These are phyloP conservation scores for Synergus itoensis DNA, from an alignment of 2,888 invertebrate genomes.

Conservation along the genomic window DNA sequence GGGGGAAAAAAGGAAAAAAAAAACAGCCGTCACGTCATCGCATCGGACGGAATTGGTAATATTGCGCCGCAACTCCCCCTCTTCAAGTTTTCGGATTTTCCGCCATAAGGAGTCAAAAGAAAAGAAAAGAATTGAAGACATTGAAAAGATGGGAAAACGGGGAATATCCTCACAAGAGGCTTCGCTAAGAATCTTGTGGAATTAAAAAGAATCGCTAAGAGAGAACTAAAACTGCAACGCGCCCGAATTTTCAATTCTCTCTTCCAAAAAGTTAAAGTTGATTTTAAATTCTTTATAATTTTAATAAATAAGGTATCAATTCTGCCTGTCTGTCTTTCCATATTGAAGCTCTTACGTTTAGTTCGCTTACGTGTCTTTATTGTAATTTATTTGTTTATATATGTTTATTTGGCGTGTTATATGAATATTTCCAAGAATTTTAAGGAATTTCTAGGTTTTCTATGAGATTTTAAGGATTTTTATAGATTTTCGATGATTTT, in stretches of 20 bases:
- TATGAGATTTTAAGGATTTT: no score
- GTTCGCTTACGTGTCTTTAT: no score
- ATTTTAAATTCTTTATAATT: neutral
- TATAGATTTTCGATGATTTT: no score
- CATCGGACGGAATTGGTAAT: neutral
- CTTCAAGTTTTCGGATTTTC: neutral
- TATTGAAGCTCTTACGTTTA: no score
- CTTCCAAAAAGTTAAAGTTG: neutral
- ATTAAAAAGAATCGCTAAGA: neutral
- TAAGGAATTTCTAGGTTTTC: no score
- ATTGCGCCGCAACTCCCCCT: neutral
- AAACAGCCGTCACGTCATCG: neutral
- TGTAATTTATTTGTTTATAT: no score
- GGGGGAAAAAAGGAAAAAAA: conserved; percentile 1
- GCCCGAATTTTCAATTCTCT: neutral
- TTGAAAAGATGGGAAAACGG: neutral
- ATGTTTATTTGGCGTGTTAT: no score
- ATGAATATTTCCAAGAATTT: no score
- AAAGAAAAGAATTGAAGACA: neutral
- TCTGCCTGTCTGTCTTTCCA: no score
- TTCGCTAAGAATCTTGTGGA: neutral
- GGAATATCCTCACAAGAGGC: neutral
- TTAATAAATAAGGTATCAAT: no score
- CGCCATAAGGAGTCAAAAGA: neutral
- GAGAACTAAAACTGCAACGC: neutral